These are phyloP conservation scores for Antidorcas marsupialis DNA, from an alignment of 2,113 vertebrate genomes.

Conservation along the genomic window DNA sequence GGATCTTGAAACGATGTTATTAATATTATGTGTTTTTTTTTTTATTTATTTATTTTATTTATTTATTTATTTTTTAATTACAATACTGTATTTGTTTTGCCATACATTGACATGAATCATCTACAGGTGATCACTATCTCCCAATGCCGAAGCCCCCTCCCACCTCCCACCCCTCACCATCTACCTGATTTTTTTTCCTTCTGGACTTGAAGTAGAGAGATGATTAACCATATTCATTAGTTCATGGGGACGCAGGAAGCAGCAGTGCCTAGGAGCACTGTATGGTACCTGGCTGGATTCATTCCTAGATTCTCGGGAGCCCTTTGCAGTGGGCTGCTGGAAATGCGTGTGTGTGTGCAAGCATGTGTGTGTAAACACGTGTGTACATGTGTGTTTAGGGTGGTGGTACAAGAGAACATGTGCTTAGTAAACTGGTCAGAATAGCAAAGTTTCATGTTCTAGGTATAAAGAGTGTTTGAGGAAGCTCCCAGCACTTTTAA, in stretches of 20 bases:
- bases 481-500: neutral
- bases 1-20: neutral
- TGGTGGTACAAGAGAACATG: neutral
- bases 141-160: too few relatives aligned
- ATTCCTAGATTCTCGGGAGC: rapidly evolving
- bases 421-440: too few relatives aligned
- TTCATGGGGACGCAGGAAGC: neutral
- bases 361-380: neutral
- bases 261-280: neutral
- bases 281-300: neutral
- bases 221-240: neutral
- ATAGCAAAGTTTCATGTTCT: neutral
- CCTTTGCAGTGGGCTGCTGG: neutral
- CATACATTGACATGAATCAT: too few relatives aligned
- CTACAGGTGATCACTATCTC: too few relatives aligned
- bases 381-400: neutral
- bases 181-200: too few relatives aligned
- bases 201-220: neutral
- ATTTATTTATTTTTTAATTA: too few relatives aligned
- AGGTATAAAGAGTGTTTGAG: neutral
- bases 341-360: neutral
- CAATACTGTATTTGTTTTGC: too few relatives aligned
- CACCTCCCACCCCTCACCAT: too few relatives aligned
- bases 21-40: too few relatives aligned
- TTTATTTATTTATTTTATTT: too few relatives aligned